Evolutionary conservation across 2,113 vertebrate genomes (phyloP).

Genomic region (Siphamia tubifer): DNA sequence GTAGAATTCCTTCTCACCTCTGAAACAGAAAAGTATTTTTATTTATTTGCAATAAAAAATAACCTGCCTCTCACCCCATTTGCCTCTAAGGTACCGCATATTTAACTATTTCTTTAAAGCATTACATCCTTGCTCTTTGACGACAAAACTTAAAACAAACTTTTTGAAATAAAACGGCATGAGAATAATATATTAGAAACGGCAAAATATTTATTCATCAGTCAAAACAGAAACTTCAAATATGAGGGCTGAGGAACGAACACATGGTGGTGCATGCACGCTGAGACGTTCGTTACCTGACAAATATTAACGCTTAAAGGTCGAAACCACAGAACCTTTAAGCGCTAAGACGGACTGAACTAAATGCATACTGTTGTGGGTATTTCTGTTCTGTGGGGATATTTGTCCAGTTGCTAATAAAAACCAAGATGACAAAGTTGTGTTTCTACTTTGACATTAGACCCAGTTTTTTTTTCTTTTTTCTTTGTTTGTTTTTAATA

Average conservation of each 20-base stretch:
- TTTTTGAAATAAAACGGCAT: not conserved
- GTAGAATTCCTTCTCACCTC: too few relatives aligned
- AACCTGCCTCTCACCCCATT: too few relatives aligned
- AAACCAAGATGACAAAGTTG: not conserved
- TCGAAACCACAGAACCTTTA: not conserved
- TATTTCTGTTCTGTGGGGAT: not conserved
- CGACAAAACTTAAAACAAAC: too few relatives aligned
- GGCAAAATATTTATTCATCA: conserved; percentile 69
- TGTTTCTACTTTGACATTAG: not conserved
- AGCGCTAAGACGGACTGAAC: conserved; percentile 3
- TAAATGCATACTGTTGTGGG: conserved; percentile 1
- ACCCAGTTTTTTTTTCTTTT: not conserved
- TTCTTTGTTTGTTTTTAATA: too few relatives aligned
- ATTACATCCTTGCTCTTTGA: too few relatives aligned
- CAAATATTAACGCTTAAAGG: too few relatives aligned
- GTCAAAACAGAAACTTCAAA: conserved; percentile 52
- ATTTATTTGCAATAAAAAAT: too few relatives aligned
- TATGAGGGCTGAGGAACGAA: conserved; percentile 30
- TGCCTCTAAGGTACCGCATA: too few relatives aligned
- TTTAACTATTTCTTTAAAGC: too few relatives aligned
- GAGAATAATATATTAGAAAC: conserved; percentile 33
- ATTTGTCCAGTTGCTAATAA: not conserved
- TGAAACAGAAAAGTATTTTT: too few relatives aligned
- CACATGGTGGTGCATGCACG: conserved; percentile 6
- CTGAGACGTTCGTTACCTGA: conserved; percentile 15